phyloP scores from a whole-genome alignment of 2,113 vertebrate genomes.

The Castor canadensis region DNA sequence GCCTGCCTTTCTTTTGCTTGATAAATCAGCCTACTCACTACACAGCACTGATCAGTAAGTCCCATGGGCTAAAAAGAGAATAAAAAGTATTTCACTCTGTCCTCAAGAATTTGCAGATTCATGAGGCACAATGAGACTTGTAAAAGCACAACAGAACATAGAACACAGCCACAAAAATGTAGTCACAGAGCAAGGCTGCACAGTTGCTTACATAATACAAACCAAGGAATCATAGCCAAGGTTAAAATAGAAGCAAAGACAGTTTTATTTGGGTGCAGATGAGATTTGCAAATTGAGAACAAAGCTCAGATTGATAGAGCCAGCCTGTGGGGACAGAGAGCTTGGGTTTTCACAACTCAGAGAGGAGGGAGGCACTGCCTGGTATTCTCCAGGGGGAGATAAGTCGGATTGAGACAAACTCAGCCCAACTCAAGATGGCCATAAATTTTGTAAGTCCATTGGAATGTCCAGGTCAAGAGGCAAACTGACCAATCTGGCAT shows the following conservation, averaged over 20 bases:
- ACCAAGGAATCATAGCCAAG: neutral
- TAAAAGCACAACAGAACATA: neutral
- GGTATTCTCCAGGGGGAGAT: neutral
- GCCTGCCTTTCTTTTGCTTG: conserved; percentile 7
- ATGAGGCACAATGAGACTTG: neutral
- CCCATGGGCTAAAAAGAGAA: neutral
- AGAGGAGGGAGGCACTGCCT: neutral
- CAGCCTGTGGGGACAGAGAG: neutral
- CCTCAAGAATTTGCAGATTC: neutral
- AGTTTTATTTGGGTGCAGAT: neutral
- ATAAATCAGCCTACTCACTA: neutral
- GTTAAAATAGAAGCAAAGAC: neutral
- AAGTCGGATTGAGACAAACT: neutral
- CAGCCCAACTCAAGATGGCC: neutral
- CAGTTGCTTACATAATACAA: neutral
- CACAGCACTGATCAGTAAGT: neutral
- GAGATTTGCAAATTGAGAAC: neutral
- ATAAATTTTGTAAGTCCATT: neutral
- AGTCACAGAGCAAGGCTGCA: neutral
- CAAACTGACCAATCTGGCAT: neutral
- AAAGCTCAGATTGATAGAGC: neutral
- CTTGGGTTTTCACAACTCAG: neutral
- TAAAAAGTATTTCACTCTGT: neutral
- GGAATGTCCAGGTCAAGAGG: neutral
- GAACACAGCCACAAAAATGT: neutral